phyloP scores from a whole-genome alignment of 2,888 invertebrate genomes.

The Ashinkailepas kermadecensis region DNA sequence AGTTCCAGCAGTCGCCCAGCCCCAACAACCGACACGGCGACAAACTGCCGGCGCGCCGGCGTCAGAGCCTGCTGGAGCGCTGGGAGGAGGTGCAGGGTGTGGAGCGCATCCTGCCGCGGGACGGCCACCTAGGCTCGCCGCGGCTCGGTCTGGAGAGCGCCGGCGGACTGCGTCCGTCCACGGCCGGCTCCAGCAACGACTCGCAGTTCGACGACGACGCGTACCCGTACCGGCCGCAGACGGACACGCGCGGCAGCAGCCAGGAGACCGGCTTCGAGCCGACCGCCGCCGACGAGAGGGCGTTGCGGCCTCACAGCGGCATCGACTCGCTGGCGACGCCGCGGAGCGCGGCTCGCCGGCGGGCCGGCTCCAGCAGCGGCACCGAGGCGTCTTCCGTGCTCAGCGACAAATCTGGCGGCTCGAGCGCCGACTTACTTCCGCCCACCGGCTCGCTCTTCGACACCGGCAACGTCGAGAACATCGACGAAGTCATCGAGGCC shows the following conservation, averaged over 20 bases:
- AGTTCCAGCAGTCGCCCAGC: constrained; percentile 11
- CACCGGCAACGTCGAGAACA: not conserved
- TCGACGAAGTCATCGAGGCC: constrained; percentile 2
- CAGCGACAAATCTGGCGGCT: not conserved
- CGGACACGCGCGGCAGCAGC: not conserved
- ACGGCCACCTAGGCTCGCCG: not conserved
- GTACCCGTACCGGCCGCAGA: constrained; percentile 2
- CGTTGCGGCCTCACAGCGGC: not conserved
- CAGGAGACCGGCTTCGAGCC: constrained; percentile 20
- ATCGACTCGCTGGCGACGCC: constrained; percentile 1
- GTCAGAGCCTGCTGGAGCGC: constrained; percentile 10
- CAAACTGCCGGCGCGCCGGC: not conserved
- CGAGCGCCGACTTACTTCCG: not conserved
- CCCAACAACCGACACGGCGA: not conserved
- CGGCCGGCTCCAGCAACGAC: not conserved
- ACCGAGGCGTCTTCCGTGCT: not conserved
- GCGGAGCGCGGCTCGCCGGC: not conserved
- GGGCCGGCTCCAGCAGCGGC: not conserved
- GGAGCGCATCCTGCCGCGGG: not conserved
- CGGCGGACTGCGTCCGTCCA: too few species aligned
- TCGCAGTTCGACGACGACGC: constrained; percentile 16
- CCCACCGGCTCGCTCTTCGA: not conserved
- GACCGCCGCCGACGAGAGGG: not conserved
- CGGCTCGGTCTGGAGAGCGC: not conserved
- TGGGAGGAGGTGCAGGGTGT: constrained; percentile 8